Conservation (phyloP, 2,797 vertebrate genomes). For the Enteromius anoplus region DNA sequence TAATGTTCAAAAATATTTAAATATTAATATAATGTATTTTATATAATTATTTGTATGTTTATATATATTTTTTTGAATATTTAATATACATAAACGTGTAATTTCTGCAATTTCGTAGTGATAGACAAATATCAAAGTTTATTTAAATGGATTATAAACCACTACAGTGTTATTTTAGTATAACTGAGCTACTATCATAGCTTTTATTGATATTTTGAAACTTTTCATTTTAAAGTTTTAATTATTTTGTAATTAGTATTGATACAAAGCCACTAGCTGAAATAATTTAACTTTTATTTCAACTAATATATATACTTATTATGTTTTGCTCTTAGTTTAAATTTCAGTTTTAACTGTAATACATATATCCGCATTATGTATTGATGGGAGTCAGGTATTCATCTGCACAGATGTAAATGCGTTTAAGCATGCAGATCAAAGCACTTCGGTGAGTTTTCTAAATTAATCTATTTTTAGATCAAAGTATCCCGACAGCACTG, state of each 20-base stretch:
- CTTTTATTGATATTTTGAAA: background rate
- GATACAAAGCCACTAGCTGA: background rate
- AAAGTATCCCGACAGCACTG: background rate
- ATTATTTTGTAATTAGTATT: background rate
- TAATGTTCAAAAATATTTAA: background rate
- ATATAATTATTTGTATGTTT: background rate
- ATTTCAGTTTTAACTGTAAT: background rate
- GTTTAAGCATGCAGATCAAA: background rate
- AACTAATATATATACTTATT: background rate
- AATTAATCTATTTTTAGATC: constrained; percentile 12
- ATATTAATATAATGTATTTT: background rate
- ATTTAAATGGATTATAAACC: background rate
- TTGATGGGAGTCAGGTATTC: background rate
- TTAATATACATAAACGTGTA: background rate
- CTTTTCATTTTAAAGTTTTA: background rate
- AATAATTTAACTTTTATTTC: background rate
- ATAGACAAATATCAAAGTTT: background rate
- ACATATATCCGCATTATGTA: background rate
- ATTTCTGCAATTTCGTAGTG: background rate
- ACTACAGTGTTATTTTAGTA: background rate
- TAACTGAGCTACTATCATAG: background rate
- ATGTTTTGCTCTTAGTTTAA: background rate
- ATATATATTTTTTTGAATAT: background rate
- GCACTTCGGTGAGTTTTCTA: background rate
- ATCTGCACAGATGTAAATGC: background rate